Conservation (phyloP, 2,888 invertebrate species). For the Nephrocerus scutellatus region DNA sequence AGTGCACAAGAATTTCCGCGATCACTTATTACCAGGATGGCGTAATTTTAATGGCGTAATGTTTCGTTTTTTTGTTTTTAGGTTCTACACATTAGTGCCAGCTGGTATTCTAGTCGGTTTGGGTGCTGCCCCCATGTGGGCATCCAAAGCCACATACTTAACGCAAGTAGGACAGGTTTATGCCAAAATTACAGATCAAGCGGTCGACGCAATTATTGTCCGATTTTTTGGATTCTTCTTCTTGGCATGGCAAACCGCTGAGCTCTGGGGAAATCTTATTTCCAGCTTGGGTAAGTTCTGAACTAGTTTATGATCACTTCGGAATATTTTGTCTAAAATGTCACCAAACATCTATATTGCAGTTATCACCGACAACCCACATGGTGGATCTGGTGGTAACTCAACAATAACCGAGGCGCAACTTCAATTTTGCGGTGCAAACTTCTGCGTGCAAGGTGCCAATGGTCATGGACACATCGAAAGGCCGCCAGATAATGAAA, state of each 20-base stretch:
- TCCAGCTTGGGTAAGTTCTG: constrained; percentile 62
- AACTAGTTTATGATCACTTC: constrained; percentile 9
- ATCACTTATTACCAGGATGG: not conserved
- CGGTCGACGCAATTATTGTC: constrained; percentile 87
- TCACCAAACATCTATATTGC: constrained; percentile 26
- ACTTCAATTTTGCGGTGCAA: constrained; percentile 66
- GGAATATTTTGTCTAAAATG: not conserved
- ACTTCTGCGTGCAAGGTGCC: constrained; percentile 69
- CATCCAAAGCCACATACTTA: constrained; percentile 94
- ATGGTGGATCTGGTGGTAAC: constrained; percentile 51
- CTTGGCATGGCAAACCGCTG: constrained; percentile 93
- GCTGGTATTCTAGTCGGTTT: constrained; percentile 90
- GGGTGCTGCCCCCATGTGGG: constrained; percentile 97
- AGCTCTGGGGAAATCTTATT: constrained; percentile 93
- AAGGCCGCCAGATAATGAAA: constrained; percentile 75
- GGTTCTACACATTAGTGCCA: constrained; percentile 85
- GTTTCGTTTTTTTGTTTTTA: constrained; percentile 35
- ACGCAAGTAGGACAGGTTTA: constrained; percentile 90
- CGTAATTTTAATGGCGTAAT: not conserved
- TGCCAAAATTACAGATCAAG: constrained; percentile 79
- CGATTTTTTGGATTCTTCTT: constrained; percentile 99
- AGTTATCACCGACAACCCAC: constrained; percentile 68
- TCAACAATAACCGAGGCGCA: constrained; percentile 48
- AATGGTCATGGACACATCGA: constrained; percentile 68
- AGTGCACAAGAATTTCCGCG: not conserved